Conservation (phyloP, 2,888 invertebrate species). For the Eristalinus aeneus region DNA sequence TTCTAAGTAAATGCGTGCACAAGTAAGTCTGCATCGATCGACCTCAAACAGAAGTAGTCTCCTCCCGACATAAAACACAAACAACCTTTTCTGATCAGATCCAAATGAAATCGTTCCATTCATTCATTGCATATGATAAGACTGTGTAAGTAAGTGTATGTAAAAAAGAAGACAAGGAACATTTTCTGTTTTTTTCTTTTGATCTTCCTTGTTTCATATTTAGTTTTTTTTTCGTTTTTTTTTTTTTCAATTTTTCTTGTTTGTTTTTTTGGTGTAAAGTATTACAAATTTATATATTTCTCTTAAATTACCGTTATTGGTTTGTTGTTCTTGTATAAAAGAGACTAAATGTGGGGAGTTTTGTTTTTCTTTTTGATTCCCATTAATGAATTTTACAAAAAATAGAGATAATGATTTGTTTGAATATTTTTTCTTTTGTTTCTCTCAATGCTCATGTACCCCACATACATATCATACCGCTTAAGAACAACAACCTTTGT, state of each 20-base stretch:
- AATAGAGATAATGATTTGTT: conserved; percentile 35
- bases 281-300: conserved; percentile 69
- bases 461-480: conserved; percentile 23
- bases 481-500: conserved; percentile 81
- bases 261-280: conserved; percentile 65
- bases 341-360: conserved; percentile 45
- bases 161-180: conserved; percentile 48
- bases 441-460: conserved; percentile 33
- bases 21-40: background rate
- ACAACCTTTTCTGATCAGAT: background rate
- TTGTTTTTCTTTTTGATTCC: conserved; percentile 1
- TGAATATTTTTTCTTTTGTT: background rate
- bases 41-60: too few species aligned
- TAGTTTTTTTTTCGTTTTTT: conserved; percentile 42
- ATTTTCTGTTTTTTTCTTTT: conserved; percentile 29
- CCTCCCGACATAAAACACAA: background rate
- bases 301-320: conserved; percentile 67
- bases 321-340: conserved; percentile 59
- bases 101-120: background rate
- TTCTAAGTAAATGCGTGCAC: background rate
- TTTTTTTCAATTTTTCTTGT: conserved; percentile 34
- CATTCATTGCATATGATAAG: background rate
- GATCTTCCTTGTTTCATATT: conserved; percentile 45
- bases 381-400: conserved; percentile 28
- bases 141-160: conserved; percentile 3